Evolutionary conservation across 53 echinoderm and acorn worm genomes (phyloP).

Genomic region (Glandiceps talaboti): DNA sequence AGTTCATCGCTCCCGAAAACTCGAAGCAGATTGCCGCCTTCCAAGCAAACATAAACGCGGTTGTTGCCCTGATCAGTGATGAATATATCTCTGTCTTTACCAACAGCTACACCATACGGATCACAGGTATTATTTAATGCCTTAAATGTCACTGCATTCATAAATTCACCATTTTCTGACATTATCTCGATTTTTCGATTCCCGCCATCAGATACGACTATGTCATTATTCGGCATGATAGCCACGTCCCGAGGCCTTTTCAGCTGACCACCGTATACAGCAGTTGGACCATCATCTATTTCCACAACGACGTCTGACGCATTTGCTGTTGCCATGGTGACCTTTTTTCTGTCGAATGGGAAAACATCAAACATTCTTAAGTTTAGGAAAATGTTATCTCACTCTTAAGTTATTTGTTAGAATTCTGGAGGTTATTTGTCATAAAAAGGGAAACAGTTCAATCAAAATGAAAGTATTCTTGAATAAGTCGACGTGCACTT

Average conservation of each 20-base stretch:
- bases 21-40: neutral
- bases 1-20: neutral
- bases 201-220: neutral
- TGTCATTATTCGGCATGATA: neutral
- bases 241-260: neutral
- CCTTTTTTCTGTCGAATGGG: no score
- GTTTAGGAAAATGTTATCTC: no score
- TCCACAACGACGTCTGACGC: neutral
- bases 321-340: no score
- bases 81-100: neutral
- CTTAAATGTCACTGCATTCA: neutral
- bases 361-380: no score
- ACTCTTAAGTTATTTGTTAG: no score
- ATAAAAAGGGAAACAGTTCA: no score
- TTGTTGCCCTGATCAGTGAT: neutral
- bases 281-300: neutral
- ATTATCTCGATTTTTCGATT: neutral
- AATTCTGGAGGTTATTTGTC: no score
- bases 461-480: no score
- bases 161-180: neutral
- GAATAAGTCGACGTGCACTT: no score
- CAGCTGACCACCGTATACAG: neutral
- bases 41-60: neutral
- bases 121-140: neutral
- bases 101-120: neutral